Conservation (phyloP, 2,797 vertebrate genomes). For the Anableps anableps region DNA sequence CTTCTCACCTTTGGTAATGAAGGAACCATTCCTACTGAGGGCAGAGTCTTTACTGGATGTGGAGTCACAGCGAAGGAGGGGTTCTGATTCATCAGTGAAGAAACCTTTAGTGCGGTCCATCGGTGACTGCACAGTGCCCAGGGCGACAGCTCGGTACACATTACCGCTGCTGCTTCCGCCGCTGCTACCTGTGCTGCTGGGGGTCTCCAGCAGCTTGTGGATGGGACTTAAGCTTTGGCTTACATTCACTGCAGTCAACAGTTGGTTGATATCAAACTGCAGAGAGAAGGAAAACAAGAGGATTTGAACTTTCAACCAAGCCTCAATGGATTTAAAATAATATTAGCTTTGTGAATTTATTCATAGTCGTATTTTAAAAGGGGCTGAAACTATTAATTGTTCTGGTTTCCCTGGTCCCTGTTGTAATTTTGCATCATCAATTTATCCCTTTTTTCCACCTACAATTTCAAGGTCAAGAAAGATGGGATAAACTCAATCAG, state of each 20-base stretch:
- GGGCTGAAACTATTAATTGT: neutral
- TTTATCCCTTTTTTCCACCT: neutral
- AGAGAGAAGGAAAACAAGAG: neutral
- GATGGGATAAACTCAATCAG: neutral
- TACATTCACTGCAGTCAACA: slow-evolving; percentile 86
- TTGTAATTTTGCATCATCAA: neutral
- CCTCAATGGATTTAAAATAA: neutral
- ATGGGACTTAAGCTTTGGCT: slow-evolving; percentile 83
- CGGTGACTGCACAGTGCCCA: slow-evolving; percentile 86
- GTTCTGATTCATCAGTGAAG: slow-evolving; percentile 94
- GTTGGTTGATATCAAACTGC: slow-evolving; percentile 91
- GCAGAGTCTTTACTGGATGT: slow-evolving; percentile 96
- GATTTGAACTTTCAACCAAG: neutral
- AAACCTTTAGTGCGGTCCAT: slow-evolving; percentile 91
- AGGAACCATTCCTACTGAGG: slow-evolving; percentile 94
- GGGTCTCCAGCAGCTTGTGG: slow-evolving; percentile 82
- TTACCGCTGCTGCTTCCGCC: slow-evolving; percentile 20
- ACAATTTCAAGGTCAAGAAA: neutral
- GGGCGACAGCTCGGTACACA: slow-evolving; percentile 34
- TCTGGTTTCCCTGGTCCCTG: neutral
- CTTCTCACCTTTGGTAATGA: slow-evolving; percentile 96
- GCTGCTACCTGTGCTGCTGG: slow-evolving; percentile 51
- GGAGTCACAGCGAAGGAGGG: slow-evolving; percentile 95
- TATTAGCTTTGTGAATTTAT: neutral
- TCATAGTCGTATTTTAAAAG: neutral